Evolutionary conservation across 2,888 invertebrate species (phyloP).

Genomic region (Keiferia lycopersicella): DNA sequence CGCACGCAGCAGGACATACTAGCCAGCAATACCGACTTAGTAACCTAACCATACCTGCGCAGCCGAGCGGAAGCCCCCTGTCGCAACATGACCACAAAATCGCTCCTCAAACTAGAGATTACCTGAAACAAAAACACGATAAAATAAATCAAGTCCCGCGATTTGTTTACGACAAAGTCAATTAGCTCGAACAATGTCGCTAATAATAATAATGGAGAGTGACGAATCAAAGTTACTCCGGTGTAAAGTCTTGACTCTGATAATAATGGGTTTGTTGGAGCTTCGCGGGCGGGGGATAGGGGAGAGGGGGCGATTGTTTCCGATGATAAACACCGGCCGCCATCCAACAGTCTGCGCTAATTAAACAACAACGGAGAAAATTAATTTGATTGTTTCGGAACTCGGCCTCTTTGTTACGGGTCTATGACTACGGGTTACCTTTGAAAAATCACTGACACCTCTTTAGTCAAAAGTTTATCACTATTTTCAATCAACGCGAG

Average conservation of each 20-base stretch:
- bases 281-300: conserved; percentile 39
- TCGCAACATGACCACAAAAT: conserved; percentile 32
- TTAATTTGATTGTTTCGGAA: conserved; percentile 79
- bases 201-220: conserved; percentile 75
- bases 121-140: conserved; percentile 75
- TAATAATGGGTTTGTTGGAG: conserved; percentile 73
- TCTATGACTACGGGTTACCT: conserved; percentile 66
- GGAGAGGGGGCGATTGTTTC: conserved; percentile 69
- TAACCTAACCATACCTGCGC: conserved; percentile 37
- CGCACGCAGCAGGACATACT: conserved; percentile 4
- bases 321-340: conserved; percentile 79
- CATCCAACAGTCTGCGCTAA: conserved; percentile 76
- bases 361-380: conserved; percentile 80
- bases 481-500: conserved; percentile 38
- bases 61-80: conserved; percentile 9
- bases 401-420: conserved; percentile 71
- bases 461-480: conserved; percentile 41
- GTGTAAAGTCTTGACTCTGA: conserved; percentile 76
- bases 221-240: conserved; percentile 77
- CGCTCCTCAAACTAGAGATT: conserved; percentile 41
- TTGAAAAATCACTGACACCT: conserved; percentile 60
- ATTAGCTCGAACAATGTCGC: conserved; percentile 71
- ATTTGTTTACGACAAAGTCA: conserved; percentile 70
- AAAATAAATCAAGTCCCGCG: conserved; percentile 62
- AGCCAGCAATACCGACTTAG: conserved; percentile 3